Conservation (phyloP, 2,797 vertebrate species). For the Erithacus rubecula region DNA sequence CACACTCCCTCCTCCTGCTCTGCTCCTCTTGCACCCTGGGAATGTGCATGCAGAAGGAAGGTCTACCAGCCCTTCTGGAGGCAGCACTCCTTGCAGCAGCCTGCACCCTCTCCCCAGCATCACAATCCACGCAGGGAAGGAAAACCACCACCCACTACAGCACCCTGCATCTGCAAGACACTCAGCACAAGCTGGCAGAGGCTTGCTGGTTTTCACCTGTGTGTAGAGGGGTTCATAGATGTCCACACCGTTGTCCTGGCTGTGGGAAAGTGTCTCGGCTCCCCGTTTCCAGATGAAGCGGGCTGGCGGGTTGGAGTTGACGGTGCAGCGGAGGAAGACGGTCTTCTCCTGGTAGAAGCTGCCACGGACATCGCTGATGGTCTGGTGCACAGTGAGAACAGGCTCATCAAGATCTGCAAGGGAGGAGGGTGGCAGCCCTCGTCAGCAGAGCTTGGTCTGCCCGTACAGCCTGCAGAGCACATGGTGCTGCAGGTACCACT, state of each 20-base stretch:
- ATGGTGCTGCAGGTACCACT: neutral
- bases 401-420: constrained; percentile 91
- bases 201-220: constrained; percentile 77
- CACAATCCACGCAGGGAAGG: neutral
- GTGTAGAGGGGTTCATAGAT: constrained; percentile 98
- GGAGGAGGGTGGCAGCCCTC: constrained; percentile 5
- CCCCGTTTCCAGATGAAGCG: constrained; percentile 98
- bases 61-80: neutral
- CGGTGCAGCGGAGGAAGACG: constrained; percentile 94
- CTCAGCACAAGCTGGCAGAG: neutral
- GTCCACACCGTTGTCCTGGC: constrained; percentile 96
- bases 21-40: neutral
- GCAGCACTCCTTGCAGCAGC: neutral
- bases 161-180: neutral
- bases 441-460: constrained; percentile 18
- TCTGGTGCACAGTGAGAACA: constrained; percentile 94
- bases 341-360: constrained; percentile 99
- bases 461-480: neutral
- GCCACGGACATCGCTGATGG: constrained; percentile 93
- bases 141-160: neutral
- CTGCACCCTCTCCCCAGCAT: neutral
- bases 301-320: constrained; percentile 96
- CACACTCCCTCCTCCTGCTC: neutral
- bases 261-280: constrained; percentile 86
- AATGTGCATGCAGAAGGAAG: neutral